Percentiles rank a stretch among this genome's conserved stretches.
These are phyloP conservation scores for Glaucopsyche alexis DNA, from an alignment of 2,888 invertebrate genomes.

Conservation along the genomic window DNA sequence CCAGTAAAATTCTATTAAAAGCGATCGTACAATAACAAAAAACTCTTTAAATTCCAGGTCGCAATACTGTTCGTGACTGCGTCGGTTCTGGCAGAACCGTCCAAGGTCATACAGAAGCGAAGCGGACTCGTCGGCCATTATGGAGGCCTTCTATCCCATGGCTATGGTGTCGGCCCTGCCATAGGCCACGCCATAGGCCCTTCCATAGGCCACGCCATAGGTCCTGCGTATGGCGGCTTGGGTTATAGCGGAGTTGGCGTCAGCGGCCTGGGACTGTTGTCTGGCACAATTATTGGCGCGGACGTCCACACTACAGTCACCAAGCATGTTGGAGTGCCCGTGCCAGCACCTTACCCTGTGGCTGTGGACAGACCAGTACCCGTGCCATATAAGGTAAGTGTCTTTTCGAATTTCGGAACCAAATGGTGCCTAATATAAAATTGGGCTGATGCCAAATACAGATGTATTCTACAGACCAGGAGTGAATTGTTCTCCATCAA, in stretches of 20 bases:
- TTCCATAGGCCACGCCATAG: constrained; percentile 34
- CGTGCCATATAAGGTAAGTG: constrained; percentile 63
- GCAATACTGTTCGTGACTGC: constrained; percentile 59
- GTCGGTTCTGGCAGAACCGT: constrained; percentile 67
- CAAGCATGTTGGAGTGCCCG: constrained; percentile 72
- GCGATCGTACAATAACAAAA: not conserved
- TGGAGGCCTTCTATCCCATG: constrained; percentile 46
- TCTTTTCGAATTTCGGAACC: not conserved
- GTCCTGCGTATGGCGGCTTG: not conserved
- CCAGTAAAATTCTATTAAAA: too few relatives aligned
- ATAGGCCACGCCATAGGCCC: constrained; percentile 43
- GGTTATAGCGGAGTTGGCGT: constrained; percentile 40
- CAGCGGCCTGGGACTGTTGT: constrained; percentile 38
- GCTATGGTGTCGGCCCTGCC: constrained; percentile 41
- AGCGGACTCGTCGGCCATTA: constrained; percentile 68
- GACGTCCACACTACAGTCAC: constrained; percentile 75
- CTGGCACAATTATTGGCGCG: constrained; percentile 58
- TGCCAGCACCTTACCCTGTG: constrained; percentile 73
- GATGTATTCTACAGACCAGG: too few relatives aligned
- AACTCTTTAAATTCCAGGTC: constrained; percentile 52
- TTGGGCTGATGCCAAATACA: too few relatives aligned
- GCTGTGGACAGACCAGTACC: constrained; percentile 73
- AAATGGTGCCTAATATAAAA: not conserved
- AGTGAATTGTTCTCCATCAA: too few relatives aligned
- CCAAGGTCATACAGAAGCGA: constrained; percentile 69